Base-by-base conservation (phyloP, 2,113 vertebrate genomes). In the Clarias macrocephalus region DNA sequence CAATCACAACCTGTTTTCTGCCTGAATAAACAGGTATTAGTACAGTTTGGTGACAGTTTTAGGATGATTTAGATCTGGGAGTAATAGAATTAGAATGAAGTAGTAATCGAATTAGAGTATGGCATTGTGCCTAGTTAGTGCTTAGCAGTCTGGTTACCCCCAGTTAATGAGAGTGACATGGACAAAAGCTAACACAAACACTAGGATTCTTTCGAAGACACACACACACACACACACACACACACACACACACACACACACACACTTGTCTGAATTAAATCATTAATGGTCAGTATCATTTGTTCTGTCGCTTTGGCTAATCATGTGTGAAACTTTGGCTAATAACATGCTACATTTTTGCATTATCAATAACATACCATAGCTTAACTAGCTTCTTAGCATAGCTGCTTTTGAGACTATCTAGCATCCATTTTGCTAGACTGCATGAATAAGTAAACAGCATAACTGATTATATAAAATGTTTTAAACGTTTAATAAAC, bases 21-120 rank as follows among this genome's bases (percentile, higher is more conserved):
- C 42, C 54, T 52, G 48, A 75, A 73, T 59, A 86, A 83, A 65
- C 84, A 85, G 72, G 60, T 76, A 82, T 82, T 82, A 73, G 65
- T 72, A 70, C 16, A 30, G 30, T 37, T 66, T 66, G 68, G 79
- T 87, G 86, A 87, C 80, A 66, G 72, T 60, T 76, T 86, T 72
- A 81, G 79, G 65, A 86, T 86, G 76, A 79, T 85, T 54, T 85
- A 85, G 15, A 81, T 57, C 15, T 65, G n/a, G 80, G 66, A 82
- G 77, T 62, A 42, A 66, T 66, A 57, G 30, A 81, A 28, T 57
- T 33, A 80, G n/a, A 68, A 65, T 5, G 42, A 54, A 23, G 21
- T 48, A 77, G 70, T 23, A 48, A 73, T 48, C 9, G n/a, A 80
- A 57, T 68, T 56, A 80, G 42, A 80, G 25, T 9, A 60, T 72